Percentiles rank a stretch among this genome's conserved stretches.
phyloP scores from a whole-genome alignment of 2,797 vertebrate genomes.

The Thalassophryne amazonica region DNA sequence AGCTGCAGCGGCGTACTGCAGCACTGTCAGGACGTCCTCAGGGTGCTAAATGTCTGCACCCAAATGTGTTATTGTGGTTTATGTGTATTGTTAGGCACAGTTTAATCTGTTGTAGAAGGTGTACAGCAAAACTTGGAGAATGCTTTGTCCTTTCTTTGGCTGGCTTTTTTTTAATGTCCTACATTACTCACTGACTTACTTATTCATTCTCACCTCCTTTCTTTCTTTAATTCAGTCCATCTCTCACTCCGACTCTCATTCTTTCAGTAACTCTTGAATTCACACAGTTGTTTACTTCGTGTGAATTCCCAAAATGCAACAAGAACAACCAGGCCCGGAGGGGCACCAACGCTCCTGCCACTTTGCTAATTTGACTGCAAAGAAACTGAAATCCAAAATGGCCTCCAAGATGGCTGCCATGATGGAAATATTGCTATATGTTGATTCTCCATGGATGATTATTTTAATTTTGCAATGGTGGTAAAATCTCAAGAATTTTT shows the following conservation, averaged over 20 bases:
- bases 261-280: neutral
- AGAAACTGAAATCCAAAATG: no score
- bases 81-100: neutral
- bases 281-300: neutral
- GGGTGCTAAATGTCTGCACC: neutral
- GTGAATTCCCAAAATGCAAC: no score
- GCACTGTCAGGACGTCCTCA: neutral
- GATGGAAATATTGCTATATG: no score
- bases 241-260: neutral
- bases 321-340: no score
- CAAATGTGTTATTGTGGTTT: constrained; percentile 1
- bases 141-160: neutral
- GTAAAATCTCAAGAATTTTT: no score
- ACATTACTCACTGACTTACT: neutral
- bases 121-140: neutral
- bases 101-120: neutral
- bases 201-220: neutral
- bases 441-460: no score
- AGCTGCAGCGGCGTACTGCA: constrained; percentile 2
- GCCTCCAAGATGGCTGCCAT: no score
- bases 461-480: no score
- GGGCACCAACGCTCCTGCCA: no score
- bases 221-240: neutral
- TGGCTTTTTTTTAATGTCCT: neutral
- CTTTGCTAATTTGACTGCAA: no score